These are phyloP conservation scores for Patella ulyssiponensis DNA, from an alignment of 2,888 invertebrate genomes.

Conservation along the genomic window DNA sequence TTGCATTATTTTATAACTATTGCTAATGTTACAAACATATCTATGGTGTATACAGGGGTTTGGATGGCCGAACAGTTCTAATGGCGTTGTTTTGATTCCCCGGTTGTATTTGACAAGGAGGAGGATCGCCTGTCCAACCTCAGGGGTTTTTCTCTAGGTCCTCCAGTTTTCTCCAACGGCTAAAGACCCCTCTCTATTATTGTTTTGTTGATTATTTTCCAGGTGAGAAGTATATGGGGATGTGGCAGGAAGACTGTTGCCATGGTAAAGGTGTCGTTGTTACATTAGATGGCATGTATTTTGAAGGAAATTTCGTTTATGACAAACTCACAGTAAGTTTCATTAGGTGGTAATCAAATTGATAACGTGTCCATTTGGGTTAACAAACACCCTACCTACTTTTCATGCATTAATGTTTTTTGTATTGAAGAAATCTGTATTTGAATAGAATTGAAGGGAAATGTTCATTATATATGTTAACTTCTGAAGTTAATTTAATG, in stretches of 20 bases:
- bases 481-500: background rate
- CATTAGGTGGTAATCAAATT: background rate
- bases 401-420: background rate
- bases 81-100: too few species aligned
- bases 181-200: too few species aligned
- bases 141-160: too few species aligned
- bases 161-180: too few species aligned
- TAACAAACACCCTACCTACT: background rate
- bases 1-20: too few species aligned
- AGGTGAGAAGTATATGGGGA: constrained; percentile 91
- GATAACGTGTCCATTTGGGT: background rate
- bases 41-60: too few species aligned
- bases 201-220: background rate
- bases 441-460: background rate
- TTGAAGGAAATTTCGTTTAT: constrained; percentile 88
- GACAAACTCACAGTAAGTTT: constrained; percentile 82
- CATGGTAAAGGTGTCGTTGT: constrained; percentile 89
- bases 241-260: constrained; percentile 87
- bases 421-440: background rate
- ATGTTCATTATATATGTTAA: background rate
- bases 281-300: constrained; percentile 90
- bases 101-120: too few species aligned
- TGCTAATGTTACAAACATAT: too few species aligned
- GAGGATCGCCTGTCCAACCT: too few species aligned
- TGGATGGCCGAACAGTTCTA: too few species aligned